Percentiles rank a stretch among this genome's conserved stretches.
Evolutionary conservation across 1,140 invertebrate genomes (phyloP).

Genomic region (Plodia interpunctella): DNA sequence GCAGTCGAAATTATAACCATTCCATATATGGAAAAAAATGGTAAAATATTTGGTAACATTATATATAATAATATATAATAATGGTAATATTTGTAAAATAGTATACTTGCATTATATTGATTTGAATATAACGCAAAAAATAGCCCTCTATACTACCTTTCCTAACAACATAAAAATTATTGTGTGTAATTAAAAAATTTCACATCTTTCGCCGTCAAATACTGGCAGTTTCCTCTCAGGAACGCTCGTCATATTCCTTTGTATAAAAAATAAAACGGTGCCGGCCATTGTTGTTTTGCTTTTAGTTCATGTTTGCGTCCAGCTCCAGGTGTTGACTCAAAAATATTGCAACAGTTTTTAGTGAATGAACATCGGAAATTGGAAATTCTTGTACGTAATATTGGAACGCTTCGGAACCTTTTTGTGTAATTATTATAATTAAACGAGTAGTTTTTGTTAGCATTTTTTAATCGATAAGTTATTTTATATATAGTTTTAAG

Average conservation of each 20-base stretch:
- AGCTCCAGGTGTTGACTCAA: constrained; percentile 28
- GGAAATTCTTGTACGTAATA: constrained; percentile 11
- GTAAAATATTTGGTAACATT: no score
- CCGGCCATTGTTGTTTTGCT: constrained; percentile 19
- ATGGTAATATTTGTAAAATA: no score
- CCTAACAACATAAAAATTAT: no score
- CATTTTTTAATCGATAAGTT: background rate
- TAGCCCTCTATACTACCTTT: background rate
- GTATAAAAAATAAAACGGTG: constrained; percentile 17
- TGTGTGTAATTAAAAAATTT: background rate
- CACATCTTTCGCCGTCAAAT: background rate
- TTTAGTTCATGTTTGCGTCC: constrained; percentile 24
- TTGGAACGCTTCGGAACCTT: background rate
- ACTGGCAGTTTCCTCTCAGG: constrained; percentile 3
- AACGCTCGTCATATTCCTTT: constrained; percentile 17
- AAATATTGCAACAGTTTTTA: constrained; percentile 31
- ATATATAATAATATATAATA: no score
- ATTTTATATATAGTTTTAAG: background rate
- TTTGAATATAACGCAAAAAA: no score
- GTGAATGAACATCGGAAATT: constrained; percentile 27
- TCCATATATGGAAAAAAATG: no score
- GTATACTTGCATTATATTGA: no score
- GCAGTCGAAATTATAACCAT: no score
- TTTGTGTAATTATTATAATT: constrained; percentile 1
- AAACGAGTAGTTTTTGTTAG: background rate